Evolutionary conservation across 2,113 vertebrate genomes (phyloP).

Genomic region (Pongo pygmaeus): DNA sequence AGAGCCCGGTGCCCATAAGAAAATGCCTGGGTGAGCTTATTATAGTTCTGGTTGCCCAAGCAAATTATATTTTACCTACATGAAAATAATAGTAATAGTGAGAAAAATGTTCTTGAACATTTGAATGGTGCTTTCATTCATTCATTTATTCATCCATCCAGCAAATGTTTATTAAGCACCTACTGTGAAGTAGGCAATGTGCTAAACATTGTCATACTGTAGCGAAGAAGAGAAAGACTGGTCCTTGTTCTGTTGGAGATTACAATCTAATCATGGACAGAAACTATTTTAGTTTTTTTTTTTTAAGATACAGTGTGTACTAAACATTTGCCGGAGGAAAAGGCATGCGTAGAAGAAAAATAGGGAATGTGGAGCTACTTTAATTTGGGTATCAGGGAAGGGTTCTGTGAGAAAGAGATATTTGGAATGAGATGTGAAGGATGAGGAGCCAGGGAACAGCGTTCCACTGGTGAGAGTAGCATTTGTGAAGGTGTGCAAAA

Average conservation of each 20-base stretch:
- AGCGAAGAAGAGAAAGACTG: not conserved
- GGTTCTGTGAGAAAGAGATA: not conserved
- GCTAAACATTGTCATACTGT: not conserved
- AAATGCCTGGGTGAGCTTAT: not conserved
- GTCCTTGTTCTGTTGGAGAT: not conserved
- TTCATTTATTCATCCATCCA: not conserved
- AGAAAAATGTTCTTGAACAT: not conserved
- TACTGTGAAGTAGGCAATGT: not conserved
- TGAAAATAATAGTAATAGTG: not conserved
- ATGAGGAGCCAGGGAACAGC: not conserved
- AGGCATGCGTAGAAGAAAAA: not conserved
- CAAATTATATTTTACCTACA: not conserved
- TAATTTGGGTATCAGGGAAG: not conserved
- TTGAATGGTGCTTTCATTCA: not conserved
- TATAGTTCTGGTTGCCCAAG: not conserved
- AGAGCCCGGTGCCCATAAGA: not conserved
- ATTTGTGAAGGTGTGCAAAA: not conserved
- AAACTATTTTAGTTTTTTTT: not conserved
- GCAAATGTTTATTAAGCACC: not conserved
- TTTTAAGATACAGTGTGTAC: not conserved
- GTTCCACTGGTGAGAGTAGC: not conserved
- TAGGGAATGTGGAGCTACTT: not conserved
- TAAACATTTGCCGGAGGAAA: not conserved
- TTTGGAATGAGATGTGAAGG: not conserved
- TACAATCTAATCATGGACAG: not conserved